Base-by-base conservation (phyloP, 2,888 invertebrate genomes). In the Silvanus unidentatus region DNA sequence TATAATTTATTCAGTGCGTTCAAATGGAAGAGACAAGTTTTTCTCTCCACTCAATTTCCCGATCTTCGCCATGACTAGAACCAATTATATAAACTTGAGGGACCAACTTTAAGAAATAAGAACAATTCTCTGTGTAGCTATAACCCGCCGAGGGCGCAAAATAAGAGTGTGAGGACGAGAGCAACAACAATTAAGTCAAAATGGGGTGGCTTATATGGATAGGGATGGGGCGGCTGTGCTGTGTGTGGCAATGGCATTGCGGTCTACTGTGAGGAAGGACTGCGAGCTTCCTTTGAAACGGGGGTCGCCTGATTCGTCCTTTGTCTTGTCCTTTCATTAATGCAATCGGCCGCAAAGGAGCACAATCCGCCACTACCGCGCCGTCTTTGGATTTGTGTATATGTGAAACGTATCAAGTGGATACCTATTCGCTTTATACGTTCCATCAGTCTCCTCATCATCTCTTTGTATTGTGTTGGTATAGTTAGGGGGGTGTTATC, bases 111-210 rank as follows among this genome's bases (percentile, higher is more conserved):
- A 39, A 42, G 44, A 46, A 51, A 45, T 48, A 50, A 45, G 42
- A 34, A 27, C 39, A 40, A 43, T 45, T 6, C 16, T 32, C 35
- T 9, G 11, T 35, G 28, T 10, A 9, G 8, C 28, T 28, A 35
- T 35, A n/a, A n/a, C n/a, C n/a, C n/a, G n/a, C n/a, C n/a, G n/a
- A n/a, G n/a, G 12, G 37, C 16, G 16, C 2, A 37, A n/a, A 22
- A 22, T 22, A 22, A 22, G 22, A 22, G 22, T 22, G 32, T 12
- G 11, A 32, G 32, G 32, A 32, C 4, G 32, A 40, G 47, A 40
- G 47, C 49, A 48, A 47, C 49, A 47, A 47, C 49, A 49, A 52
- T 52, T 52, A 52, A 52, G 49, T 40, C 43, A 41, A 41, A 40
- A 44, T 15, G 37, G 15, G 43, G 45, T 22, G 22, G 22, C 22